Evolutionary conservation across 23 tunicate species (phyloP), one percentile per base, ranked within the genome.

Genomic region (Ascidia mentula): DNA sequence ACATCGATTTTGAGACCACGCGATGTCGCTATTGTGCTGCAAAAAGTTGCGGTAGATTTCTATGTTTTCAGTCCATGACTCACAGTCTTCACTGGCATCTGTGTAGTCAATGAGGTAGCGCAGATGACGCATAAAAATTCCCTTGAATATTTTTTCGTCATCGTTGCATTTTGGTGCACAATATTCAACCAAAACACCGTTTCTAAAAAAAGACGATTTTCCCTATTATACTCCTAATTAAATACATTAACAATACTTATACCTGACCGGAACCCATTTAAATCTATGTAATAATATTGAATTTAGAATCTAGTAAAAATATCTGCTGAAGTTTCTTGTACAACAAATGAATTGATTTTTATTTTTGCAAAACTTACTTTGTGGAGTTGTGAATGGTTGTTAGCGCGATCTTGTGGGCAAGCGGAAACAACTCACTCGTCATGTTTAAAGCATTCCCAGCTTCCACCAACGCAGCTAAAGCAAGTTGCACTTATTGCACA

Each of bases 121-220:
- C 35, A 91, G 59, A 82, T 91, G 81, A 33, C 90, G 84, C 28
- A 91, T 36, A 71, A 91, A 91, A 34, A 91, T 91, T 72, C 97
- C 97, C 53, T 91, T 91, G 75, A 91, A 91, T 81, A 91, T 60
- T 78, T 81, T 86, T 18, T 87, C 90, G 69, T 91, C 97, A 69
- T 85, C 90, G 75, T 86, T 86, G 80, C 97, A 91, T 37, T 69
- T 81, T 0, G 97, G 97, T n/a, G 83, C 46, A 46, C 97, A 91
- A 60, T 91, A 91, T 78, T 91, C 97, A 17, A 86, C 84, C 53
- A 91, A 31, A 18, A 82, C 69, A 53, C 97, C 97, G 46, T 91
- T 77, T 82, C 97, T 91, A 39, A 24, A 36, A 40, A n/a, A n/a
- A n/a, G n/a, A n/a, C n/a, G n/a, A n/a, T n/a, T n/a, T n/a, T n/a